Conservation (phyloP, 2,113 vertebrate genomes). For the Meleagris gallopavo region DNA sequence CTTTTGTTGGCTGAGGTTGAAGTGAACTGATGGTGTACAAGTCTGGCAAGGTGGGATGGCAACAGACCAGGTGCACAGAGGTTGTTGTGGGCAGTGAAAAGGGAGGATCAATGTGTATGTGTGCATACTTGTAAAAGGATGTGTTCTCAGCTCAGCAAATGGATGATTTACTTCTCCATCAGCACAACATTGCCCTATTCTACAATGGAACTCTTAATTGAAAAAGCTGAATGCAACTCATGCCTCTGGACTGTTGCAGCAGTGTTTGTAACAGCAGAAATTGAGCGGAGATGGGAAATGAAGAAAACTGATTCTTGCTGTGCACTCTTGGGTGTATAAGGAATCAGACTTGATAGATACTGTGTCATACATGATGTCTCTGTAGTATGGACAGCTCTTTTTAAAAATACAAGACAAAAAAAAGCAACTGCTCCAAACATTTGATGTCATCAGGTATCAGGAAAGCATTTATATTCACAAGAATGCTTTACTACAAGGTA, state of each 20-base stretch:
- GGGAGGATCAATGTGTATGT: accelerated
- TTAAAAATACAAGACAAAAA: not conserved
- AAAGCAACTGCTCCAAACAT: not conserved
- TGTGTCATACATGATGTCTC: accelerated
- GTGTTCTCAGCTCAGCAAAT: not conserved
- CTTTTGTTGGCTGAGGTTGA: not conserved
- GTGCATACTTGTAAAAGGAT: not conserved
- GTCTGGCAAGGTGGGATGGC: not conserved
- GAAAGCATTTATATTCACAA: not conserved
- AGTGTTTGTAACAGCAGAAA: not conserved
- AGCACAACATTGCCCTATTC: not conserved
- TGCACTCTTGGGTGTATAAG: accelerated
- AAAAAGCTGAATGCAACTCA: not conserved
- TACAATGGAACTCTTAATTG: not conserved
- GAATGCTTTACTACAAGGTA: not conserved
- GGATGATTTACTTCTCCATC: not conserved
- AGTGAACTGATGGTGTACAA: not conserved
- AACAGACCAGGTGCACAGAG: not conserved
- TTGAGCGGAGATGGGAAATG: not conserved
- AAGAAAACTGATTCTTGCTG: not conserved
- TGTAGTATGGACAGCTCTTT: not conserved
- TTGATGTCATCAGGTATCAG: not conserved
- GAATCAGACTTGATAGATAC: not conserved
- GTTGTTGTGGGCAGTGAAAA: not conserved
- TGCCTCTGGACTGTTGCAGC: not conserved